phyloP scores from a whole-genome alignment of 2,113 vertebrate species.

The Empidonax alnorum region DNA sequence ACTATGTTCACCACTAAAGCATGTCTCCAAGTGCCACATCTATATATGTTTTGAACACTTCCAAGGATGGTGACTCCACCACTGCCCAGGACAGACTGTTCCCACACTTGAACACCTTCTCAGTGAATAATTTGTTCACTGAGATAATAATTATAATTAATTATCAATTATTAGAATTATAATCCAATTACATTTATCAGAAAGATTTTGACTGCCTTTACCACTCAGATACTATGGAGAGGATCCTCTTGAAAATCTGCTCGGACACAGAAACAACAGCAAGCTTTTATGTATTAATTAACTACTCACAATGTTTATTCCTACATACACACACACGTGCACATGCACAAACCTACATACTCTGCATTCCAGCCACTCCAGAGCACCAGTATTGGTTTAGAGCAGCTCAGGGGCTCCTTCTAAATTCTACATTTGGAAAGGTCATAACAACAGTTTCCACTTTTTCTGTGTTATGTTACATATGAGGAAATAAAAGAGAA shows the following conservation, averaged over 20 bases:
- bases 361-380: background rate
- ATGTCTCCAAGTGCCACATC: background rate
- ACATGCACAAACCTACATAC: background rate
- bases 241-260: background rate
- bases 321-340: background rate
- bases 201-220: background rate
- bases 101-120: background rate
- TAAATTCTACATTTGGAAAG: background rate
- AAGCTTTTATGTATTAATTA: background rate
- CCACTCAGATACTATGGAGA: background rate
- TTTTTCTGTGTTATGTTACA: background rate
- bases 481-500: background rate
- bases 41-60: background rate
- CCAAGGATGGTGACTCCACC: background rate
- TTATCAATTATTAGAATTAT: no score
- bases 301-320: background rate
- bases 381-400: background rate
- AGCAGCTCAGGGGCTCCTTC: background rate
- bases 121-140: background rate
- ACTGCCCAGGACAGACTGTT: background rate
- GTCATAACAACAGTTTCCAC: background rate
- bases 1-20: background rate
- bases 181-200: background rate
- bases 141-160: no score
- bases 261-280: background rate